Percentiles rank a stretch among this genome's conserved stretches.
These are phyloP conservation scores for Lepidotrigona ventralis DNA, from an alignment of 1,140 invertebrate genomes.

Conservation along the genomic window DNA sequence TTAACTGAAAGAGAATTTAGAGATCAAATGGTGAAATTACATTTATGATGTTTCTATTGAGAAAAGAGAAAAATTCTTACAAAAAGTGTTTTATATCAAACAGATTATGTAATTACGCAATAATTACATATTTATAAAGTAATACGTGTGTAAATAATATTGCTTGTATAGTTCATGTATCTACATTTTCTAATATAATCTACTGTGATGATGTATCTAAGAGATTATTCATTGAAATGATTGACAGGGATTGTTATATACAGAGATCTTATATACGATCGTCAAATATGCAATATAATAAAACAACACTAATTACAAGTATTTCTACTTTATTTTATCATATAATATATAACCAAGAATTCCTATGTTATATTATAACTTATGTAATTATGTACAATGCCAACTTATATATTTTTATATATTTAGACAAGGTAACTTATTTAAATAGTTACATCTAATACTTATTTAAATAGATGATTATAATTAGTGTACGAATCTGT, in stretches of 20 bases:
- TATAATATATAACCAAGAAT: slow-evolving; percentile 13
- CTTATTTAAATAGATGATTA: slow-evolving; percentile 1
- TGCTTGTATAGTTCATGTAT: neutral
- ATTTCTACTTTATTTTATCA: slow-evolving; percentile 45
- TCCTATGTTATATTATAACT: slow-evolving; percentile 40
- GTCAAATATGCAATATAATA: slow-evolving; percentile 32
- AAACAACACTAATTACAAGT: slow-evolving; percentile 21
- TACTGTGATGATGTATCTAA: slow-evolving; percentile 42
- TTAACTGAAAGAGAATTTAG: slow-evolving; percentile 87
- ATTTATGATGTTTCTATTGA: slow-evolving; percentile 54
- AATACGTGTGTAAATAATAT: neutral
- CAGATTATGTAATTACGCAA: neutral
- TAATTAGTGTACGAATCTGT: neutral
- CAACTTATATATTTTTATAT: slow-evolving; percentile 30
- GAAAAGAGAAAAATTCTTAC: neutral
- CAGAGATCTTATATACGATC: neutral
- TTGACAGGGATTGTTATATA: slow-evolving; percentile 51
- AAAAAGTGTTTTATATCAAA: slow-evolving; percentile 19
- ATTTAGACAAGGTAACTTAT: neutral
- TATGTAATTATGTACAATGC: slow-evolving; percentile 56
- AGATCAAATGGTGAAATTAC: slow-evolving; percentile 70
- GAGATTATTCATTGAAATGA: neutral
- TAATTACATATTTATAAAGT: neutral
- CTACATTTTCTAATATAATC: slow-evolving; percentile 7
- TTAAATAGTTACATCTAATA: slow-evolving; percentile 27